Conservation (phyloP, 2,113 vertebrate genomes). For the Leptobrachium ailaonicum region DNA sequence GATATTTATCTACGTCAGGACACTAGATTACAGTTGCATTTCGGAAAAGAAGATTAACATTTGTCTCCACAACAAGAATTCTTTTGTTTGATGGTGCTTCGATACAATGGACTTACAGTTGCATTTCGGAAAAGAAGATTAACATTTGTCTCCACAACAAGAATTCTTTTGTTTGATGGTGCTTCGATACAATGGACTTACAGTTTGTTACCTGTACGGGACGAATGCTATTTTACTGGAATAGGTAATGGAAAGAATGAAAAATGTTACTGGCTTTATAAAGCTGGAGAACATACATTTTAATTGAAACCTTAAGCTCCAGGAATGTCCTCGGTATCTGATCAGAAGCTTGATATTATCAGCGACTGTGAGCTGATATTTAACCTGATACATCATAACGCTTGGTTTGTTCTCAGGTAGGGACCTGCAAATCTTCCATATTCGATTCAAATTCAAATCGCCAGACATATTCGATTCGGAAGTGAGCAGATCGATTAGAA, state of each 20-base stretch:
- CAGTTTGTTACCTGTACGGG: background rate
- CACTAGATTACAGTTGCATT: slow-evolving; percentile 44
- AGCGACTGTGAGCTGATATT: no score
- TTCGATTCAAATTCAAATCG: no score
- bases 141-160: slow-evolving; percentile 39
- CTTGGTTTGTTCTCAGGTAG: no score
- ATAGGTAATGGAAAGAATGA: slow-evolving; percentile 26
- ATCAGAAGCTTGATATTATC: no score
- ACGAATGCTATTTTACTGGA: background rate
- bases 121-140: slow-evolving; percentile 31
- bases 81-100: slow-evolving; percentile 32
- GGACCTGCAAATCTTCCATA: no score
- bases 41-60: slow-evolving; percentile 40
- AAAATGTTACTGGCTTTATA: background rate
- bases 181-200: slow-evolving; percentile 33
- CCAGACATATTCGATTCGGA: no score
- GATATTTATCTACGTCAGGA: slow-evolving; percentile 36
- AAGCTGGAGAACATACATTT: no score
- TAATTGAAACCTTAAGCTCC: no score
- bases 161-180: slow-evolving; percentile 41
- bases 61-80: slow-evolving; percentile 40
- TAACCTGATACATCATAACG: no score
- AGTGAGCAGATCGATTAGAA: no score
- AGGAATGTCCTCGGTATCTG: no score
- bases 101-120: slow-evolving; percentile 36